Percentiles rank a stretch among this genome's conserved stretches.
Evolutionary conservation across 2,113 vertebrate genomes (phyloP).

Genomic region (Paedocypris sp.): DNA sequence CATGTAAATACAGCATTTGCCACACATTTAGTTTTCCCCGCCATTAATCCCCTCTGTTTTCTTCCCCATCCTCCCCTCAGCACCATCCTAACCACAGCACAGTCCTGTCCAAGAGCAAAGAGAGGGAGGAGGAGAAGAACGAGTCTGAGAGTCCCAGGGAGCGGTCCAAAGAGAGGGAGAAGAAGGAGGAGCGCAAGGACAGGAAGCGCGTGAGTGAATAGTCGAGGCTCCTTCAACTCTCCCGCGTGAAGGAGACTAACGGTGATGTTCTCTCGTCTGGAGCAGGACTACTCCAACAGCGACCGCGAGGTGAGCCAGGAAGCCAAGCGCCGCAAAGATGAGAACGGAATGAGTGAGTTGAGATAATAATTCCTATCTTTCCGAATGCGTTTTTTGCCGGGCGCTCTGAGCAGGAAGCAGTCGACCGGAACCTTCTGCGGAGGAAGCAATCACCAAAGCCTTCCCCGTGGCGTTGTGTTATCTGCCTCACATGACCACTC

Average conservation of each 20-base stretch:
- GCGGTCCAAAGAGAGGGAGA: conserved; percentile 83
- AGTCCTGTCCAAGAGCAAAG: conserved; percentile 79
- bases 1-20: too few species aligned
- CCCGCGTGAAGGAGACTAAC: neutral
- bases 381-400: conserved; percentile 41
- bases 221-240: too few species aligned
- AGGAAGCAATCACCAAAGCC: conserved; percentile 47
- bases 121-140: conserved; percentile 84
- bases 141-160: conserved; percentile 80
- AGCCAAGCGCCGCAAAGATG: conserved; percentile 79
- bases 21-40: too few species aligned
- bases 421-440: conserved; percentile 40
- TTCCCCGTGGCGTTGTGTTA: neutral
- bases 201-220: conserved; percentile 84
- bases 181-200: conserved; percentile 83
- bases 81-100: conserved; percentile 82
- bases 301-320: conserved; percentile 73
- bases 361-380: conserved; percentile 47
- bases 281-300: conserved; percentile 77
- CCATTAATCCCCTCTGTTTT: conserved; percentile 23
- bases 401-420: conserved; percentile 9
- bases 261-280: neutral
- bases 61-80: conserved; percentile 71
- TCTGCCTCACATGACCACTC: neutral
- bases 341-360: conserved; percentile 77